Evolutionary conservation across 2,113 vertebrate species (phyloP).

Genomic region (Semnornis frantzii): DNA sequence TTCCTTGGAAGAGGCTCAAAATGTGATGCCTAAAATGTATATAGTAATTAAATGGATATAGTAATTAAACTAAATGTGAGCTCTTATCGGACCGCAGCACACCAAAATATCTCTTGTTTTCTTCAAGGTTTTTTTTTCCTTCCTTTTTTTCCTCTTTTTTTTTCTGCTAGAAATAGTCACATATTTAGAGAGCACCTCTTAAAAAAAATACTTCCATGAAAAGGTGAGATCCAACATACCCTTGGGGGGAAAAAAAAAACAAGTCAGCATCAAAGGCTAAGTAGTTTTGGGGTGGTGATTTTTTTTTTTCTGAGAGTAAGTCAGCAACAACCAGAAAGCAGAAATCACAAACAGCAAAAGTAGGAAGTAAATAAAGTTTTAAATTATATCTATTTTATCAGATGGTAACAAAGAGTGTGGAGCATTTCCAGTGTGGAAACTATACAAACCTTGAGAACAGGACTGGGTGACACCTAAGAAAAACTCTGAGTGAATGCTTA

Average conservation of each 20-base stretch:
- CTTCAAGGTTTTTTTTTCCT: neutral
- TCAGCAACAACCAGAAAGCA: neutral
- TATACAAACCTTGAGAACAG: neutral
- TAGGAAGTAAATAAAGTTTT: neutral
- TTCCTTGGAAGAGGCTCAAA: slow-evolving; percentile 25
- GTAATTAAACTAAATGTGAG: slow-evolving; percentile 20
- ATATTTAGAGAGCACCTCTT: neutral
- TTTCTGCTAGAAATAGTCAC: neutral
- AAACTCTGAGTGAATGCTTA: neutral
- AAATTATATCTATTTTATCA: neutral
- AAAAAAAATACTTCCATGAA: neutral
- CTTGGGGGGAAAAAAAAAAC: neutral
- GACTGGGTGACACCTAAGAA: neutral
- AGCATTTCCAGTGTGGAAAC: neutral
- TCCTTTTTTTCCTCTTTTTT: neutral
- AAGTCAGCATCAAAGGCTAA: neutral
- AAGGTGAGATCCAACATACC: neutral
- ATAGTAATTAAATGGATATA: neutral
- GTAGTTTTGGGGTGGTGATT: neutral
- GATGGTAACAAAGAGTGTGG: neutral
- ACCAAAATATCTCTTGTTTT: neutral
- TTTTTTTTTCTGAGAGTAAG: neutral
- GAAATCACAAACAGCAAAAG: neutral
- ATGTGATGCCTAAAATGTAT: slow-evolving; percentile 26
- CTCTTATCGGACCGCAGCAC: neutral